These are phyloP conservation scores for Haliclona indistincta DNA, from an alignment of 37 sponge, comb jelly and placozoan species.

Conservation along the genomic window DNA sequence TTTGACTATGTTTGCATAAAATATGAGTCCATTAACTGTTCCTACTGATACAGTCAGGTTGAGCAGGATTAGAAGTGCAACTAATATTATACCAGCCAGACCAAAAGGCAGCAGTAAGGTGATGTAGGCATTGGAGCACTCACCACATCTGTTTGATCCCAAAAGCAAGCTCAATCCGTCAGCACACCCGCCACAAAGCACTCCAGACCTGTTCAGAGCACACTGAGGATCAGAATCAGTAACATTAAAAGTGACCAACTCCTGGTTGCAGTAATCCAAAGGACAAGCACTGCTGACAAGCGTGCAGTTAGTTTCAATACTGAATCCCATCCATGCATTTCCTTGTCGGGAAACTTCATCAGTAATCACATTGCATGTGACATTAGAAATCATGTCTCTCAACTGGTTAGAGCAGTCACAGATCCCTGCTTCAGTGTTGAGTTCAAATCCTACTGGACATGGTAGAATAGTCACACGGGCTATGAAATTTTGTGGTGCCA, in stretches of 20 bases:
- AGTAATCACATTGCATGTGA: not conserved
- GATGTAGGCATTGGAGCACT: not conserved
- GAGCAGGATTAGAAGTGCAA: not conserved
- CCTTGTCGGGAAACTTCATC: not conserved
- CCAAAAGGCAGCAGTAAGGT: constrained; percentile 1
- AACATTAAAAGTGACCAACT: constrained; percentile 1
- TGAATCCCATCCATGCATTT: constrained; percentile 4
- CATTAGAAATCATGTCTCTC: not conserved
- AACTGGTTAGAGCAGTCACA: not conserved
- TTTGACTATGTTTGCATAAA: constrained; percentile 9
- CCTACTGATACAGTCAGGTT: constrained; percentile 6
- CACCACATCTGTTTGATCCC: not conserved
- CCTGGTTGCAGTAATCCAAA: not conserved
- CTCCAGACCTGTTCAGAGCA: not conserved
- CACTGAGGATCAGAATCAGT: not conserved
- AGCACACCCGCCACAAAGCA: constrained; percentile 5
- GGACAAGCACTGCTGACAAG: not conserved
- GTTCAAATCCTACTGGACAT: not conserved
- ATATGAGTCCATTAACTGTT: constrained; percentile 6
- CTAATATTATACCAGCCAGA: not conserved
- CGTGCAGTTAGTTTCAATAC: not conserved
- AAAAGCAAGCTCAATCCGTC: not conserved
- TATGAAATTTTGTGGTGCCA: not conserved
- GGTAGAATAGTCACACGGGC: not conserved
- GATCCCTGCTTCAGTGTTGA: not conserved